Conservation (phyloP, 1,140 invertebrate genomes). For the Listronotus bonariensis region DNA sequence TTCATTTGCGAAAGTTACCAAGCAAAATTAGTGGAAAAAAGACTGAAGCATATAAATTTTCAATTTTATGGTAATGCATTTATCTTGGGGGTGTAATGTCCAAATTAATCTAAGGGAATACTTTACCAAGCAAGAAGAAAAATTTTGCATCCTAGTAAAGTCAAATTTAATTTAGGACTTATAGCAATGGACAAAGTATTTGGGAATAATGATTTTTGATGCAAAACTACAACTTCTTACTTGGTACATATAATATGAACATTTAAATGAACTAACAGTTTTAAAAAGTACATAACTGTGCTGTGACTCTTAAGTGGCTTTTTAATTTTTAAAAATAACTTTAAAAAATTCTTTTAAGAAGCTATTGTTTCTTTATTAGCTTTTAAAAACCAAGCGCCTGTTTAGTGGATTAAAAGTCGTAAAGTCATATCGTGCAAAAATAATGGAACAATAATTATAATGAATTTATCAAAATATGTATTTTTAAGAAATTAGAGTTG, state of each 20-base stretch:
- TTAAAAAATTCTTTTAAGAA: constrained; percentile 48
- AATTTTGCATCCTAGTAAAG: background rate
- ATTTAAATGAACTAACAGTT: constrained; percentile 37
- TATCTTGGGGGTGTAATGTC: constrained; percentile 18
- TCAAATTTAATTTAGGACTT: background rate
- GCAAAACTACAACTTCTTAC: constrained; percentile 9
- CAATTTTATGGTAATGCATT: constrained; percentile 30
- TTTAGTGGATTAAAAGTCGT: constrained; percentile 22
- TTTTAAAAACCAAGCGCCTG: constrained; percentile 37
- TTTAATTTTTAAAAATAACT: constrained; percentile 57
- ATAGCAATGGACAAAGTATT: constrained; percentile 9
- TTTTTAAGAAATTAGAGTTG: constrained; percentile 19
- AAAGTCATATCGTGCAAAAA: constrained; percentile 43
- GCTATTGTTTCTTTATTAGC: constrained; percentile 45
- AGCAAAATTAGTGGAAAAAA: constrained; percentile 31
- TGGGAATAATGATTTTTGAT: background rate
- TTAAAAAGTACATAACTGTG: constrained; percentile 55
- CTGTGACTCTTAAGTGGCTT: constrained; percentile 59
- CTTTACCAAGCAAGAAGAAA: constrained; percentile 1
- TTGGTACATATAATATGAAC: constrained; percentile 17
- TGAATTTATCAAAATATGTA: constrained; percentile 30
- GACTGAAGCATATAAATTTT: constrained; percentile 33
- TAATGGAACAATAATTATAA: constrained; percentile 39
- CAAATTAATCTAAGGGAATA: constrained; percentile 15
- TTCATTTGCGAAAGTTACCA: constrained; percentile 34